Evolutionary conservation across 2,113 vertebrate species (phyloP), one percentile per base, ranked within the genome.

Genomic region (Quiscalus mexicanus): DNA sequence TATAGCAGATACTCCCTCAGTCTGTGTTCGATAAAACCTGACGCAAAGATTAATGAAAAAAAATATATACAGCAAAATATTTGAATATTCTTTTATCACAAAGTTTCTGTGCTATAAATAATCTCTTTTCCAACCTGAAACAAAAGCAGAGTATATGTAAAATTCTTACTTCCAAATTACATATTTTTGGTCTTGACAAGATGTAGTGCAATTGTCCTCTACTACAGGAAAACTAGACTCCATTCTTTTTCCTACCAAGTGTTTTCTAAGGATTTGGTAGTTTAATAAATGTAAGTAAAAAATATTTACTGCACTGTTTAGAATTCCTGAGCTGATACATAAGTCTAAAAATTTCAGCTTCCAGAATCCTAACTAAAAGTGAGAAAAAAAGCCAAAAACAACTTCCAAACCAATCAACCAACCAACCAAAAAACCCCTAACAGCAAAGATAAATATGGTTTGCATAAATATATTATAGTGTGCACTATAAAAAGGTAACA

Each of bases 341-440:
- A 68, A 63, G 53, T 17, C 3, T 20, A 68, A 59, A 70, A 2
- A 3, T 56, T 90, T 79, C 30, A 56, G 5, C 20, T 86, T 73
- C 22, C 8, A 65, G 45, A 86, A 73, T 49, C 41, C 11, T 64
- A 4, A 6, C 9, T 35, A 22, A 59, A 88, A 22, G 2, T 12
- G 19, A 44, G 25, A 39, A 67, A 50, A 33, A 19, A 27, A 9
- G 37, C 2, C 0, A 33, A 22, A 41, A 37, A 0, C 2, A 47
- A 12, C 3, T 1, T 47, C 12, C 3, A 15, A 52, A 55, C 5
- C 4, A 45, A 45, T 19, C 44, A 45, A 41, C 41, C 41, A 49
- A 9, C 4, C 5, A 31, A 18, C 2, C 11, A 19, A n/a, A 24
- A 53, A 21, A 2, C 0, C 5, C 4, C 15, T 41, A 69, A 27